These are phyloP conservation scores for Griposia aprilina DNA, from an alignment of 2,888 invertebrate species.

Conservation along the genomic window DNA sequence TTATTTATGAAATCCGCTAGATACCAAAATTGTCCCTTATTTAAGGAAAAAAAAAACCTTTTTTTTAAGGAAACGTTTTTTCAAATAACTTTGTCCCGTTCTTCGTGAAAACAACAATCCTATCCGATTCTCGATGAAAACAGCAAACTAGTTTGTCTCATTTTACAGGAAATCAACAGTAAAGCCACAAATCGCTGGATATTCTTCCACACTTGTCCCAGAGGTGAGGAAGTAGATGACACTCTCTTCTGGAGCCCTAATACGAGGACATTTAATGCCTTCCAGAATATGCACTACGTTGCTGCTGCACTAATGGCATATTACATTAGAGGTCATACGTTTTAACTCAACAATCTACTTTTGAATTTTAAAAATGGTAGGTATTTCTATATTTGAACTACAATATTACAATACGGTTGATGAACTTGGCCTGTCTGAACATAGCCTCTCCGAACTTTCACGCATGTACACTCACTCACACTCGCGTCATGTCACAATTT, in stretches of 20 bases:
- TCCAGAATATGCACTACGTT: slow-evolving; percentile 83
- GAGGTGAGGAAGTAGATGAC: slow-evolving; percentile 81
- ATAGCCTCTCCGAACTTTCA: not conserved
- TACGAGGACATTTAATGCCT: slow-evolving; percentile 78
- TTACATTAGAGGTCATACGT: slow-evolving; percentile 72
- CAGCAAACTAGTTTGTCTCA: not conserved
- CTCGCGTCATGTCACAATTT: no score
- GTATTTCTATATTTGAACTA: not conserved
- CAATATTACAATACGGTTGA: not conserved
- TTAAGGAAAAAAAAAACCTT: slow-evolving; percentile 72
- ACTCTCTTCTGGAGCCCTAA: slow-evolving; percentile 76
- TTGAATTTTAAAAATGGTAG: not conserved
- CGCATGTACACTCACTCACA: not conserved
- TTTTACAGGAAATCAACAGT: slow-evolving; percentile 76
- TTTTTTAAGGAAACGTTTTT: slow-evolving; percentile 50
- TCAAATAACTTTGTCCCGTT: slow-evolving; percentile 6
- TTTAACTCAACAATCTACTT: slow-evolving; percentile 61
- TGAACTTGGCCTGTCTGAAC: not conserved
- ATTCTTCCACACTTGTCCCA: slow-evolving; percentile 84
- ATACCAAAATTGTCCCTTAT: slow-evolving; percentile 36
- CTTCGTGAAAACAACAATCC: not conserved
- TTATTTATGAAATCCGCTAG: not conserved
- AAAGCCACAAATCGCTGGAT: slow-evolving; percentile 74
- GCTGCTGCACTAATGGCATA: slow-evolving; percentile 83
- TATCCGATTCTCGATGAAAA: not conserved